phyloP scores from a whole-genome alignment of 2,113 vertebrate genomes.

The Riparia riparia region DNA sequence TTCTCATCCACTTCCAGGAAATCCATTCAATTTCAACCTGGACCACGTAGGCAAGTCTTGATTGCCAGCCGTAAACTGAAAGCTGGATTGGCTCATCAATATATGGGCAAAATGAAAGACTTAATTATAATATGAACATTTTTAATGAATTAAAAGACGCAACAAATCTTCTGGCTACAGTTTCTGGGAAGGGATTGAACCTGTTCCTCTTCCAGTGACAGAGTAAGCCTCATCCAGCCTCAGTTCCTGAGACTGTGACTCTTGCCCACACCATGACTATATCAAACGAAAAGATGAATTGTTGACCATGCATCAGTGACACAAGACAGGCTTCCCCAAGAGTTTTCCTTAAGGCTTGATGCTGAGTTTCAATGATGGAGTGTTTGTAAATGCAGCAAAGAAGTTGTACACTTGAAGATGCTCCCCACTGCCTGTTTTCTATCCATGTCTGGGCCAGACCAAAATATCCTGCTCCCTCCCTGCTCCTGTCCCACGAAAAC shows the following conservation, averaged over 20 bases:
- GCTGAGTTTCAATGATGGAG: not conserved
- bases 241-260: not conserved
- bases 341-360: not conserved
- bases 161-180: not conserved
- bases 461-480: not conserved
- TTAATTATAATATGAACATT: not conserved
- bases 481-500: not conserved
- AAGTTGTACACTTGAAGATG: not conserved
- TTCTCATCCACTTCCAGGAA: not conserved
- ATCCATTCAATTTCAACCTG: not conserved
- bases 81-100: not conserved
- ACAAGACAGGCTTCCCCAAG: not conserved
- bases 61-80: not conserved
- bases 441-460: not conserved
- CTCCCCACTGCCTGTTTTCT: not conserved
- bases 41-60: not conserved
- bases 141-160: not conserved
- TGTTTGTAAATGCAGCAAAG: not conserved
- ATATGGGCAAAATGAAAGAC: not conserved
- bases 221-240: not conserved
- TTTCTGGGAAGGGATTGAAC: not conserved
- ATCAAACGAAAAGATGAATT: not conserved
- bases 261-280: not conserved
- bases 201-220: not conserved
- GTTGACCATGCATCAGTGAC: not conserved